Conservation (phyloP, 2,888 invertebrate genomes). For the Pseudococcus jackbeardsleyi region DNA sequence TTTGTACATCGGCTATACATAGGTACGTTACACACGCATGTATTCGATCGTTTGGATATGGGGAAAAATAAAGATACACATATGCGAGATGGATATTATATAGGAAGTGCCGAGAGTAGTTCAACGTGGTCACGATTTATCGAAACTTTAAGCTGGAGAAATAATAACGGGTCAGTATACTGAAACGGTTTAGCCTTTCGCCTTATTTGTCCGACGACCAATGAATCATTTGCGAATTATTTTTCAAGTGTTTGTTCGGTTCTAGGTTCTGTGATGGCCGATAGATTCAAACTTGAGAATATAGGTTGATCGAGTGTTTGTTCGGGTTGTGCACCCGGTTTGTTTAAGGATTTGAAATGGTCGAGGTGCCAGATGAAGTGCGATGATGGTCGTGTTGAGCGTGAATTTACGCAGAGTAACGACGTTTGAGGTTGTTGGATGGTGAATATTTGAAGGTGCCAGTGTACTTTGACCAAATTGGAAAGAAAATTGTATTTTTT, state of each 20-base stretch:
- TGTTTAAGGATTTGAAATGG: background rate
- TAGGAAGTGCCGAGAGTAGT: slow-evolving; percentile 19
- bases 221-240: slow-evolving; percentile 4
- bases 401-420: background rate
- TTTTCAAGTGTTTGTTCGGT: background rate
- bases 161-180: slow-evolving; percentile 12
- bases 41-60: background rate
- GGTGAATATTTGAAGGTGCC: no score
- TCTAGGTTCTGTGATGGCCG: background rate
- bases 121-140: slow-evolving; percentile 42
- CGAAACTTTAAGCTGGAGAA: slow-evolving; percentile 25
- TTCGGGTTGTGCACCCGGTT: slow-evolving; percentile 7
- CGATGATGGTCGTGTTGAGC: background rate
- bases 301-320: slow-evolving; percentile 17
- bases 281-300: slow-evolving; percentile 12
- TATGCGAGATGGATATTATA: background rate
- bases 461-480: no score
- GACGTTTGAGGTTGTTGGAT: no score
- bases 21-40: background rate
- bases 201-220: slow-evolving; percentile 24
- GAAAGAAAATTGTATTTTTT: no score
- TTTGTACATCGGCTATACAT: background rate
- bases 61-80: background rate
- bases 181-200: slow-evolving; percentile 7
- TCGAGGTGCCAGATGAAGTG: background rate